These are phyloP conservation scores for Crotalus helleri DNA, from an alignment of 2,113 vertebrate species.

Conservation along the genomic window DNA sequence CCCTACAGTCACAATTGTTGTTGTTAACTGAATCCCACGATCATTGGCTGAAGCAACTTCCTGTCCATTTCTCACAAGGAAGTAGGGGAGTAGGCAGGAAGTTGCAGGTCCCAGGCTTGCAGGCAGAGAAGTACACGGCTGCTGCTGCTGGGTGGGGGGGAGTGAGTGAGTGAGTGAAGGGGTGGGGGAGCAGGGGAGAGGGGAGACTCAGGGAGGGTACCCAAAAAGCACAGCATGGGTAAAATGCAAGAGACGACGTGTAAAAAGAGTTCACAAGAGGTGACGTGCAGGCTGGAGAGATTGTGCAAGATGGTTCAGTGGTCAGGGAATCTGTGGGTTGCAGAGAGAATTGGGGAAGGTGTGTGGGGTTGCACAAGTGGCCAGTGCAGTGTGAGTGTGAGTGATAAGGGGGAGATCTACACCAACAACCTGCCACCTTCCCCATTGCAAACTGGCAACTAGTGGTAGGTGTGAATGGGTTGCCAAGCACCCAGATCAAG, in stretches of 20 bases:
- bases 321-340: not conserved
- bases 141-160: not conserved
- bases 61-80: not conserved
- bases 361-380: not conserved
- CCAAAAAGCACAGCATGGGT: not conserved
- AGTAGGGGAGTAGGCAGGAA: not conserved
- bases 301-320: not conserved
- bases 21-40: not conserved
- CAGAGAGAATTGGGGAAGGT: not conserved
- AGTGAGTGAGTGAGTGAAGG: not conserved
- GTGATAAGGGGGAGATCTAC: not conserved
- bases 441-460: not conserved
- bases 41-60: not conserved
- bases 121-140: not conserved
- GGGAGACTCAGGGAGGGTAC: not conserved
- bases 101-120: not conserved
- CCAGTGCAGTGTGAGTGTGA: not conserved
- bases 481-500: not conserved
- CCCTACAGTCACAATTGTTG: not conserved
- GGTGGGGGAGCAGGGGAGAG: not conserved
- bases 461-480: not conserved
- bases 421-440: not conserved
- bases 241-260: not conserved
- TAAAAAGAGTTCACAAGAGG: not conserved
- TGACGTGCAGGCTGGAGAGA: not conserved